Percentiles rank a stretch among this genome's conserved stretches.
These are phyloP conservation scores for Sturnus vulgaris DNA, from an alignment of 2,113 vertebrate species.

Conservation along the genomic window DNA sequence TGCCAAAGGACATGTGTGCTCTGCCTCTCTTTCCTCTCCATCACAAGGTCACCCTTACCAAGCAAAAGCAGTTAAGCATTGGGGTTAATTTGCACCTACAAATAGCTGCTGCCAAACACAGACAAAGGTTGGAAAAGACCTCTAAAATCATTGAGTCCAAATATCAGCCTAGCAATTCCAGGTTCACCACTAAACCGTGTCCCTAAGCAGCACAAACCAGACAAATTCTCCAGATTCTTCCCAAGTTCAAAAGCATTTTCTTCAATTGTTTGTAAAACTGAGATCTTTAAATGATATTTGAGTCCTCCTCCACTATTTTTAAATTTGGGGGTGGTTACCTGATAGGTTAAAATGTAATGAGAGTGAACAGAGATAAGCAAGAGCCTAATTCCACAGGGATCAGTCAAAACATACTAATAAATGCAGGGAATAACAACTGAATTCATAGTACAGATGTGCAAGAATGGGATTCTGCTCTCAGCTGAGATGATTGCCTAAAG, in stretches of 20 bases:
- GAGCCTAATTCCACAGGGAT: not conserved
- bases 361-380: not conserved
- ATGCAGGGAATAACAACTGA: not conserved
- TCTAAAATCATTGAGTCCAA: not conserved
- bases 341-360: not conserved
- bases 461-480: not conserved
- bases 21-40: not conserved
- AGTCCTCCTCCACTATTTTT: not conserved
- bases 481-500: not conserved
- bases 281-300: not conserved
- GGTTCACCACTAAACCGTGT: not conserved
- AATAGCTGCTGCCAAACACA: not conserved
- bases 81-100: not conserved
- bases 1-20: not conserved
- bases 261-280: not conserved
- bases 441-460: not conserved
- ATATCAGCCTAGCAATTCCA: not conserved
- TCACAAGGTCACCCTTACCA: not conserved
- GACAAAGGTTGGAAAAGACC: not conserved
- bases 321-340: not conserved
- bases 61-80: not conserved
- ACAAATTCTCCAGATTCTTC: not conserved
- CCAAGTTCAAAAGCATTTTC: not conserved
- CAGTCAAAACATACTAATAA: not conserved
- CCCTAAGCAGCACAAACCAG: not conserved